Evolutionary conservation across 2,113 vertebrate genomes (phyloP).

Genomic region (Pycnonotus jocosus): DNA sequence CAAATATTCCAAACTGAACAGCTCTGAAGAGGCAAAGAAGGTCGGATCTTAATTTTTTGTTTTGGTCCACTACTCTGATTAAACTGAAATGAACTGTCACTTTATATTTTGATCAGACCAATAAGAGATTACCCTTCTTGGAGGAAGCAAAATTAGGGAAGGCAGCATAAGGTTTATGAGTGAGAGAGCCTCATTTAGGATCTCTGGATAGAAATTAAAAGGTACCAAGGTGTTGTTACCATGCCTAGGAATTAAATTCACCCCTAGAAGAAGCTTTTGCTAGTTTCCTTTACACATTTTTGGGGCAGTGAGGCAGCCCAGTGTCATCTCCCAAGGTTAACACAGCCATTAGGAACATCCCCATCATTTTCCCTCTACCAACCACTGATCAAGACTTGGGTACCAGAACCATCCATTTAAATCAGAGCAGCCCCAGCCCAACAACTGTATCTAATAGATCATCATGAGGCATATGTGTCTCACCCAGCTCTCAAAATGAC

Average conservation of each 20-base stretch:
- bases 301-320: not conserved
- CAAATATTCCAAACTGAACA: not conserved
- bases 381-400: not conserved
- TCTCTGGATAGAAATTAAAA: constrained; percentile 13
- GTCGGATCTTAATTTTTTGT: not conserved
- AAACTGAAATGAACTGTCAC: not conserved
- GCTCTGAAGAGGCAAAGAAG: not conserved
- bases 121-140: not conserved
- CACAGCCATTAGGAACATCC: not conserved
- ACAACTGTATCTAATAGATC: not conserved
- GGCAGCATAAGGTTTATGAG: not conserved
- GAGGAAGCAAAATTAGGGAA: not conserved
- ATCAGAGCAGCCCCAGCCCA: not conserved
- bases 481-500: not conserved
- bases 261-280: not conserved
- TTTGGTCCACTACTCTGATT: not conserved
- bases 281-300: not conserved
- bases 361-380: not conserved
- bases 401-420: not conserved
- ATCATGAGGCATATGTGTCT: not conserved
- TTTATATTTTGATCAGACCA: not conserved
- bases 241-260: not conserved
- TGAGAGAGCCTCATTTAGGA: not conserved
- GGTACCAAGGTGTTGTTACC: not conserved
- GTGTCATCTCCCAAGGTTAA: constrained; percentile 8